Conservation (phyloP, 2,797 vertebrate genomes). For the Hyperoplus lanceolatus region DNA sequence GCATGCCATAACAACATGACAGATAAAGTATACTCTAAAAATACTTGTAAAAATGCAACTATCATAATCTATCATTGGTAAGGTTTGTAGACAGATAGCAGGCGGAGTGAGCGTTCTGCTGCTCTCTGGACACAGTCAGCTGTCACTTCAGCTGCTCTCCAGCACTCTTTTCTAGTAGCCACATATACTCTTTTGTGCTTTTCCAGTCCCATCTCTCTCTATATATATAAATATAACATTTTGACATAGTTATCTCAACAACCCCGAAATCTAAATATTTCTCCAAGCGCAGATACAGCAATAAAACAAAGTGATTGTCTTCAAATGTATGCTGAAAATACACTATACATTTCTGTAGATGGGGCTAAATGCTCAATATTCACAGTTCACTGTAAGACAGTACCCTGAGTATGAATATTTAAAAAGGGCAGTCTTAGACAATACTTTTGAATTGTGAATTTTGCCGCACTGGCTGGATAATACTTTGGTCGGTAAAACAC, state of each 20-base stretch:
- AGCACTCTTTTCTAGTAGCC: not conserved
- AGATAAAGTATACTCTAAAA: not conserved
- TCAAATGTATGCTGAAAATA: not conserved
- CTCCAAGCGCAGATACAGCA: not conserved
- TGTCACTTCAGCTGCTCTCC: constrained; percentile 35
- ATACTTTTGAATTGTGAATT: not conserved
- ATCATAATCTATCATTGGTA: not conserved
- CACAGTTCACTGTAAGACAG: not conserved
- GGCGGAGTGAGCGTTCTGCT: constrained; percentile 16
- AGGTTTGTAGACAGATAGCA: constrained; percentile 6
- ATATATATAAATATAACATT: not conserved
- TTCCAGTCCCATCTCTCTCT: not conserved
- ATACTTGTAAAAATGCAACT: not conserved
- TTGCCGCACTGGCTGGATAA: not conserved
- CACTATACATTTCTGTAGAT: not conserved
- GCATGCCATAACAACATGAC: not conserved
- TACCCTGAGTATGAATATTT: not conserved
- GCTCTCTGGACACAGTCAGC: constrained; percentile 29
- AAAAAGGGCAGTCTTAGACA: not conserved
- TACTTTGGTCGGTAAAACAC: not conserved
- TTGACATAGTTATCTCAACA: constrained; percentile 1
- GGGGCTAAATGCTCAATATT: not conserved
- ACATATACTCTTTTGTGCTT: not conserved
- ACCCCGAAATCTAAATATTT: not conserved
- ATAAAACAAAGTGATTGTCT: not conserved